These are phyloP conservation scores for Trachelus troglodyta DNA, from an alignment of 2,888 invertebrate species.

Conservation along the genomic window DNA sequence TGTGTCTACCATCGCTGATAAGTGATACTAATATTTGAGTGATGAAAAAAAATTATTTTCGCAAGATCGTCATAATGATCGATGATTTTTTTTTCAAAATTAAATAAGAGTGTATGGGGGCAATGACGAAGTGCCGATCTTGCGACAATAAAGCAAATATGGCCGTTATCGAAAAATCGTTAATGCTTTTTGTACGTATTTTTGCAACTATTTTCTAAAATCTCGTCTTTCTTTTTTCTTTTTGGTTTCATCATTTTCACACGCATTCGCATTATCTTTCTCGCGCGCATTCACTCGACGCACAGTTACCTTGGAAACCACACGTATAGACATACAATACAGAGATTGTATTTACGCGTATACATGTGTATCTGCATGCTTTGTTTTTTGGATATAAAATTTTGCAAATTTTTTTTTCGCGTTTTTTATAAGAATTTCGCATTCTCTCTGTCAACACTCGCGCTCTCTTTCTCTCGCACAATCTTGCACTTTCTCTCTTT, in stretches of 20 bases:
- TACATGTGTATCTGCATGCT: no score
- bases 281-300: no score
- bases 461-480: conserved; percentile 25
- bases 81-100: not conserved
- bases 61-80: no score
- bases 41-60: no score
- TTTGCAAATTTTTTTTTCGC: conserved; percentile 22
- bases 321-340: no score
- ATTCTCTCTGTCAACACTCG: no score
- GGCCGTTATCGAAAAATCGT: not conserved
- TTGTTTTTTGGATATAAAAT: conserved; percentile 20
- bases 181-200: not conserved
- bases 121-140: not conserved
- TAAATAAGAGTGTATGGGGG: no score
- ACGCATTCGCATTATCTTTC: not conserved
- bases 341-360: no score
- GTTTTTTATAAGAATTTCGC: conserved; percentile 9
- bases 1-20: conserved; percentile 61
- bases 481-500: conserved; percentile 10
- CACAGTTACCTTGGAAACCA: no score
- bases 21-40: conserved; percentile 14
- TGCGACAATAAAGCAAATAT: not conserved
- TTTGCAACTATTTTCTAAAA: not conserved
- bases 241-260: not conserved
- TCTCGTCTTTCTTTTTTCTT: not conserved